Evolutionary conservation across 2,797 vertebrate genomes (phyloP).

Genomic region (Girardinus metallicus): DNA sequence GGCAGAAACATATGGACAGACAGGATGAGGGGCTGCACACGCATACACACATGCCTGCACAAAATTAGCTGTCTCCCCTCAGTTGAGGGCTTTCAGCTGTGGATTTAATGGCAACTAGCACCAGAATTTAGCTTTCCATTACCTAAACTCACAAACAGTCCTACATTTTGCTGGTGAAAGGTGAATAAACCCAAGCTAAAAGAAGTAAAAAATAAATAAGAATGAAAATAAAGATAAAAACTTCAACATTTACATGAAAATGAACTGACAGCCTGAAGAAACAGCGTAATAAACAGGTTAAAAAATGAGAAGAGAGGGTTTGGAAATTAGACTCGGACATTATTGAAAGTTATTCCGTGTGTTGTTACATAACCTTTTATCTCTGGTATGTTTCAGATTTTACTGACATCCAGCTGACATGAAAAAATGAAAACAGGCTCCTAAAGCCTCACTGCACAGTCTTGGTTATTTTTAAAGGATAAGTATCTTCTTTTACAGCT

Average conservation of each 20-base stretch:
- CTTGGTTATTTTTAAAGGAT: neutral
- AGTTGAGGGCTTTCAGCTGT: slow-evolving; percentile 39
- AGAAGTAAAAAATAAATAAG: slow-evolving; percentile 21
- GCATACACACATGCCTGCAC: slow-evolving; percentile 4
- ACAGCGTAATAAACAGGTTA: neutral
- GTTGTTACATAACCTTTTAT: slow-evolving; percentile 31
- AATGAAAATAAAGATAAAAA: neutral
- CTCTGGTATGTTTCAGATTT: slow-evolving; percentile 37
- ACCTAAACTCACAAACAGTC: slow-evolving; percentile 18
- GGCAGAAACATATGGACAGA: slow-evolving; percentile 31
- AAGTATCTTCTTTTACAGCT: neutral
- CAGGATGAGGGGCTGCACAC: slow-evolving; percentile 11
- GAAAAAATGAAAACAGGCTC: slow-evolving; percentile 32
- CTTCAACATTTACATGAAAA: neutral
- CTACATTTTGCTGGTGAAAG: neutral
- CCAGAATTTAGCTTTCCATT: slow-evolving; percentile 37
- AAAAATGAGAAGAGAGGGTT: neutral
- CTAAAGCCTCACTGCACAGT: neutral
- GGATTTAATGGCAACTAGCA: slow-evolving; percentile 44
- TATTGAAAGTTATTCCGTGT: slow-evolving; percentile 19
- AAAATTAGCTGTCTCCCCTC: slow-evolving; percentile 32
- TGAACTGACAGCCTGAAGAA: neutral
- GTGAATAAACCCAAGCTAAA: slow-evolving; percentile 8
- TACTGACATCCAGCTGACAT: neutral
- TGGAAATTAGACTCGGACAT: neutral